These are phyloP conservation scores for Trochalopteron elliotii DNA, from an alignment of 2,113 vertebrate genomes.

Conservation along the genomic window DNA sequence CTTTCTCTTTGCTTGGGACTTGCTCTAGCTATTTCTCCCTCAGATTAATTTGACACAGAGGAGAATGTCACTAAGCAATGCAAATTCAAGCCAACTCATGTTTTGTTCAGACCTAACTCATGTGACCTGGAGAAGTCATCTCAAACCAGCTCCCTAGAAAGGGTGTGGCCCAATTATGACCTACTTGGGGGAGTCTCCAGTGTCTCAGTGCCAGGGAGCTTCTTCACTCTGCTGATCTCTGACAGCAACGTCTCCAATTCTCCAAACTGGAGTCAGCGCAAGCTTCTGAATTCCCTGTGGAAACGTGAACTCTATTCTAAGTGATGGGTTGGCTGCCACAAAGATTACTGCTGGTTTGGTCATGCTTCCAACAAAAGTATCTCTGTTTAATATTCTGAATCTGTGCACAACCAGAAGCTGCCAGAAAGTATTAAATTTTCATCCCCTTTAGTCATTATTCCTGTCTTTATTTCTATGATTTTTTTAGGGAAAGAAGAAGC, in stretches of 20 bases:
- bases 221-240: neutral
- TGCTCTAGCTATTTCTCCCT: neutral
- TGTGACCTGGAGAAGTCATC: neutral
- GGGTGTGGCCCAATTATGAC: too few species aligned
- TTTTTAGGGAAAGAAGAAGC: neutral
- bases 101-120: neutral
- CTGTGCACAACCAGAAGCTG: neutral
- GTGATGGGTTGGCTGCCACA: neutral
- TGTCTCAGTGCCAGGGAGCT: neutral
- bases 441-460: neutral
- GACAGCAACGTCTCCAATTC: fast-evolving
- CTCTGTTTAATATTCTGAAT: neutral
- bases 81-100: neutral
- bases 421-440: neutral
- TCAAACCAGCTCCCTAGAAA: neutral
- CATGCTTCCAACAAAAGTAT: neutral
- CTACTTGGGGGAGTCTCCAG: fast-evolving
- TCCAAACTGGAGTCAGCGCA: neutral
- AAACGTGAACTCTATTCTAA: neutral
- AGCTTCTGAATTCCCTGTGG: neutral
- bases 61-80: neutral
- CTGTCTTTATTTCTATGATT: neutral
- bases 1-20: neutral
- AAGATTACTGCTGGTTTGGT: neutral
- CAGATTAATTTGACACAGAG: neutral